These are phyloP conservation scores for Polyodon spathula DNA, from an alignment of 2,113 vertebrate species.

Conservation along the genomic window DNA sequence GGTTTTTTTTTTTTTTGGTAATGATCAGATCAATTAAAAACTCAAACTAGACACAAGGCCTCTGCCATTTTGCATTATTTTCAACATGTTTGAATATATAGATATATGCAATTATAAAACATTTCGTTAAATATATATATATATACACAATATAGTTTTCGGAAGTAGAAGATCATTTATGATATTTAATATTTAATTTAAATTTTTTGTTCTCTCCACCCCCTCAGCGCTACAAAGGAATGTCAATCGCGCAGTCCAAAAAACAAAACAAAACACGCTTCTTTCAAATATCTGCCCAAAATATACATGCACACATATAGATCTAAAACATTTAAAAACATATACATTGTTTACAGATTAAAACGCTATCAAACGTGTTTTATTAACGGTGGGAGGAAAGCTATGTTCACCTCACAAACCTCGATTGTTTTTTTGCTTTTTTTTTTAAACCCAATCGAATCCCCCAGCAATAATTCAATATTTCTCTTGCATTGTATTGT, in stretches of 20 bases:
- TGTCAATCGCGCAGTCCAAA: neutral
- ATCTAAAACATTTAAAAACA: neutral
- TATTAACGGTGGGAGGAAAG: no score
- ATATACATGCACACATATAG: neutral
- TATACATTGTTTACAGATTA: no score
- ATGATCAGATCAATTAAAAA: neutral
- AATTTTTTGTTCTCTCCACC: neutral
- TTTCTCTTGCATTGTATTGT: conserved; percentile 16
- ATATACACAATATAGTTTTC: neutral
- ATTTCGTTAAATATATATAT: neutral
- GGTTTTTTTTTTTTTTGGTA: neutral
- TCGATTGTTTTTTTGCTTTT: no score
- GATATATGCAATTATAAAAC: neutral
- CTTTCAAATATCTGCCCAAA: neutral
- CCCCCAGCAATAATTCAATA: no score
- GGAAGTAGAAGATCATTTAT: neutral
- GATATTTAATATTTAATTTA: neutral
- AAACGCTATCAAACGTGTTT: no score
- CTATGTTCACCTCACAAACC: no score
- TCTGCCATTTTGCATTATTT: neutral
- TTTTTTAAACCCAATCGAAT: no score
- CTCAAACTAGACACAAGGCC: neutral
- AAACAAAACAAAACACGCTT: neutral
- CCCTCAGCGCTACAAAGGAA: neutral
- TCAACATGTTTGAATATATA: neutral